A percentile compares a stretch with the other conserved stretches of the same genome.
Conservation (phyloP, 2,797 vertebrate species). For the Artibeus lituratus region DNA sequence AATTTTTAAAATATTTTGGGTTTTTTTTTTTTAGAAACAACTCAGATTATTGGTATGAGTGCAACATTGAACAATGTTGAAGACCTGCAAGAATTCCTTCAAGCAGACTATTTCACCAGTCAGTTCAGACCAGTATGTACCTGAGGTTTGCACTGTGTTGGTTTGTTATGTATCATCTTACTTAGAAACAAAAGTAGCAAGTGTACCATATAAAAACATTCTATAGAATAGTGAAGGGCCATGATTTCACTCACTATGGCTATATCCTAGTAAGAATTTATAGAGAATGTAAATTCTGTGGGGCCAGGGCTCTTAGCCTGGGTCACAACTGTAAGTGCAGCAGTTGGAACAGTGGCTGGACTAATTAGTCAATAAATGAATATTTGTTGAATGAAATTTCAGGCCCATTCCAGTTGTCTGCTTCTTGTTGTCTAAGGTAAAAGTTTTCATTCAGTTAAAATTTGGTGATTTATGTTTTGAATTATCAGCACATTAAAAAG, state of each 20-base stretch:
- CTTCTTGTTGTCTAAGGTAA: not conserved
- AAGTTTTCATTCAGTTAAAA: not conserved
- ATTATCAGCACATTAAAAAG: not conserved
- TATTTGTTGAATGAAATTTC: not conserved
- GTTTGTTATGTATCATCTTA: not conserved
- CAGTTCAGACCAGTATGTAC: constrained; percentile 93
- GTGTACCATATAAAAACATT: not conserved
- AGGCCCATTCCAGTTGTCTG: not conserved
- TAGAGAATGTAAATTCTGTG: not conserved
- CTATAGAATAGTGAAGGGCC: not conserved
- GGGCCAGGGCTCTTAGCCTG: not conserved
- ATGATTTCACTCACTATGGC: not conserved
- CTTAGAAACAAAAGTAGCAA: constrained; percentile 6
- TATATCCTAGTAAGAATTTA: not conserved
- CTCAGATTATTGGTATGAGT: constrained; percentile 97
- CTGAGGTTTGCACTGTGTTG: constrained; percentile 27
- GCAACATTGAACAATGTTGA: constrained; percentile 93
- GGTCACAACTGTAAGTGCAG: not conserved
- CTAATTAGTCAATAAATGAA: not conserved
- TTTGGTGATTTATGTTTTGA: not conserved
- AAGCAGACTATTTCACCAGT: constrained; percentile 91
- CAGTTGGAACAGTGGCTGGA: not conserved
- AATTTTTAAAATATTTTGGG: not conserved
- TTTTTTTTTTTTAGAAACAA: constrained; percentile 84
- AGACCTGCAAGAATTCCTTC: constrained; percentile 93